phyloP scores from a whole-genome alignment of 2,888 invertebrate species.

The Gymnosoma rotundatum region DNA sequence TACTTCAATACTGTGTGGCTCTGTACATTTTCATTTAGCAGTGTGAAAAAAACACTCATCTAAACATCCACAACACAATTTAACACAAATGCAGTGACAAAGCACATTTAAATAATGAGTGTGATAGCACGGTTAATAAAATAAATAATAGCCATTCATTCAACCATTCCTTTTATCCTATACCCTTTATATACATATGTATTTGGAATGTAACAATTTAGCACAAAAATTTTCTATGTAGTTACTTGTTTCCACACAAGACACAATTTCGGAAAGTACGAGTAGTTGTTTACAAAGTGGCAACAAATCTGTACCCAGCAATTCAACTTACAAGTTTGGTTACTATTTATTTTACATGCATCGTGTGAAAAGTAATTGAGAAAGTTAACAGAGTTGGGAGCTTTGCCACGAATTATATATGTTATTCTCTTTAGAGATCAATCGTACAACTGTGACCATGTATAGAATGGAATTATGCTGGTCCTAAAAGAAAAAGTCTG shows the following conservation, averaged over 20 bases:
- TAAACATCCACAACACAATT: slow-evolving; percentile 1
- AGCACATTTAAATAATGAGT: slow-evolving; percentile 43
- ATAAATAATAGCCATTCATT: slow-evolving; percentile 44
- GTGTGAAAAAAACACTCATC: background rate
- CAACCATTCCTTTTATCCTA: background rate
- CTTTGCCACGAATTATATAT: background rate
- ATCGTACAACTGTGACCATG: no score
- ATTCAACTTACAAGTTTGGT: background rate
- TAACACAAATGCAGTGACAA: slow-evolving; percentile 32
- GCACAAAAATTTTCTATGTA: background rate
- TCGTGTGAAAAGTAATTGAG: background rate
- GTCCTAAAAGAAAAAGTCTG: no score
- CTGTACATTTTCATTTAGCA: background rate
- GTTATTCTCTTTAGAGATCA: no score
- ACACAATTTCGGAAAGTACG: background rate
- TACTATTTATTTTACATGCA: background rate
- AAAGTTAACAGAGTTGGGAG: background rate
- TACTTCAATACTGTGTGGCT: background rate
- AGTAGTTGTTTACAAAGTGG: background rate
- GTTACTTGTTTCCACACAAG: slow-evolving; percentile 14
- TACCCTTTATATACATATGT: background rate
- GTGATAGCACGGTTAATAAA: slow-evolving; percentile 52
- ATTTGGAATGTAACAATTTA: slow-evolving; percentile 11
- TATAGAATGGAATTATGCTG: no score
- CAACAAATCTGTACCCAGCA: slow-evolving; percentile 24